Percentiles rank a stretch among this genome's conserved stretches.
Conservation (phyloP, 2,113 vertebrate genomes). For the Xiphophorus maculatus region DNA sequence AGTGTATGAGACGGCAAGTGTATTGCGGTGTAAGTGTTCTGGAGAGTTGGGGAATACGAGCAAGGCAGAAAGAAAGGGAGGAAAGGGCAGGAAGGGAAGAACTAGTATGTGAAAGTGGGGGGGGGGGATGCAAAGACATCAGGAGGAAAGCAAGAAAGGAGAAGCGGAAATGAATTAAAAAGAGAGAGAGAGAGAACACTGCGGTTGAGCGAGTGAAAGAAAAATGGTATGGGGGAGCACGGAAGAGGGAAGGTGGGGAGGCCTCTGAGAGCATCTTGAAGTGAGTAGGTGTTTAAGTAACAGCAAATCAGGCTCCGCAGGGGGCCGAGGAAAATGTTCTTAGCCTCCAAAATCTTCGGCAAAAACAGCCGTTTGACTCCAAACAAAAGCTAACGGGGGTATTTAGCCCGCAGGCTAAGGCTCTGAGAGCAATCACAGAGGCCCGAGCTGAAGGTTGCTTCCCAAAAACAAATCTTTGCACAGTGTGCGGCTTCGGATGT, state of each 20-base stretch:
- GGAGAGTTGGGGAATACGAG: constrained; percentile 31
- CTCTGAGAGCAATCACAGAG: neutral
- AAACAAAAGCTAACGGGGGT: constrained; percentile 5
- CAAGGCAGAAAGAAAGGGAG: constrained; percentile 14
- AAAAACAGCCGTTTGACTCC: constrained; percentile 34
- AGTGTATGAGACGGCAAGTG: constrained; percentile 44
- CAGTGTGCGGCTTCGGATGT: neutral
- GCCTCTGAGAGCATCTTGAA: neutral
- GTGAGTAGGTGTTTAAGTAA: constrained; percentile 11
- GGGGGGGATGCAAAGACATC: neutral
- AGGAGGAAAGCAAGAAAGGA: constrained; percentile 4
- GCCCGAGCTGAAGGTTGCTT: neutral
- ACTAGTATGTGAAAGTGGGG: constrained; percentile 23
- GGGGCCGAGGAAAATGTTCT: constrained; percentile 11
- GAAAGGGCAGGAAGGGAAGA: neutral
- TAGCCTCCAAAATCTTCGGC: neutral
- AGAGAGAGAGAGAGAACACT: neutral
- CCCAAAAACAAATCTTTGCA: neutral
- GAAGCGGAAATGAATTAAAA: constrained; percentile 13
- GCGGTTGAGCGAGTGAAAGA: neutral
- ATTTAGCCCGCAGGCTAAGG: constrained; percentile 15
- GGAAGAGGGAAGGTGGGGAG: neutral
- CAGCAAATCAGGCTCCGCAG: constrained; percentile 32
- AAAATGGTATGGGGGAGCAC: neutral
- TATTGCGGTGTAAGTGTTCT: constrained; percentile 52